These are phyloP conservation scores for Acanthacorydalis orientalis DNA, from an alignment of 2,888 invertebrate species.

Conservation along the genomic window DNA sequence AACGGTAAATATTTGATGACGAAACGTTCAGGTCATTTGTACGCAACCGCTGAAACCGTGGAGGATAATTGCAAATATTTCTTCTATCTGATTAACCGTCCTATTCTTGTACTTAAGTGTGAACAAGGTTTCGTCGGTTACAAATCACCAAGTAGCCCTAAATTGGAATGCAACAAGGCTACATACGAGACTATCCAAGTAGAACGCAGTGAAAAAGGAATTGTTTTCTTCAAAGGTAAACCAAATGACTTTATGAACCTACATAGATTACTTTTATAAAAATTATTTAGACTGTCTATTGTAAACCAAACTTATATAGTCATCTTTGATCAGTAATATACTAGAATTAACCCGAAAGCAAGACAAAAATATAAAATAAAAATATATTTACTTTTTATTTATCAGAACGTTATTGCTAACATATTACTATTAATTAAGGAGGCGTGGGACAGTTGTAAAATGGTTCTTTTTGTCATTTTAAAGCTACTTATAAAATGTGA, in stretches of 20 bases:
- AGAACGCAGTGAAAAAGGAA: conserved; percentile 74
- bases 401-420: too few species aligned
- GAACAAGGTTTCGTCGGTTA: conserved; percentile 94
- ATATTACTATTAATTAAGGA: too few species aligned
- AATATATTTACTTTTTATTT: too few species aligned
- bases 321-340: too few species aligned
- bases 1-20: conserved; percentile 92
- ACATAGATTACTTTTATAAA: too few species aligned
- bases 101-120: conserved; percentile 82
- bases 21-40: conserved; percentile 86
- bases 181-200: conserved; percentile 86
- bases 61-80: conserved; percentile 85
- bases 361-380: too few species aligned
- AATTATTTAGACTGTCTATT: too few species aligned
- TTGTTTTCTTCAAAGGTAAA: conserved; percentile 80
- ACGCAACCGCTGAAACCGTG: conserved; percentile 68
- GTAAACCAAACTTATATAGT: too few species aligned
- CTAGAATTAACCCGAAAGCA: too few species aligned
- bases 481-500: too few species aligned
- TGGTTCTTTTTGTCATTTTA: too few species aligned
- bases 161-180: conserved; percentile 90
- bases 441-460: too few species aligned
- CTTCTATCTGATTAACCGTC: conserved; percentile 87
- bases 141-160: conserved; percentile 57
- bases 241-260: background rate